These are phyloP conservation scores for Acromyrmex heyeri DNA, from an alignment of 1,140 invertebrate species.

Conservation along the genomic window DNA sequence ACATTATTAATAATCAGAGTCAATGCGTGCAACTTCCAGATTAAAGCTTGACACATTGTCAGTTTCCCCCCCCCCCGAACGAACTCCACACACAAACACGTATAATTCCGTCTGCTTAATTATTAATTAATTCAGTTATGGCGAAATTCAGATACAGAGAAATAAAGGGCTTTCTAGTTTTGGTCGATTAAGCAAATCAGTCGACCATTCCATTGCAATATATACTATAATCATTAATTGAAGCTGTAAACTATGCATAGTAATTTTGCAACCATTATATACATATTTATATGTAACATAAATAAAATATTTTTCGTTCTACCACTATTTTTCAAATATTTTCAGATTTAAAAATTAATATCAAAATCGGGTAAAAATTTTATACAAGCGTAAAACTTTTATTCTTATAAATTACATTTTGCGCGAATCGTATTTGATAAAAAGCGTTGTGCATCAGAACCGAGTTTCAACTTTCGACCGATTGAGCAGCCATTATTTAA, in stretches of 20 bases:
- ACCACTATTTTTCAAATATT: neutral
- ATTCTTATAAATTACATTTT: neutral
- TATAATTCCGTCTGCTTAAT: slow-evolving; percentile 13
- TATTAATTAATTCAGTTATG: slow-evolving; percentile 34
- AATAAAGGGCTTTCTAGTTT: slow-evolving; percentile 29
- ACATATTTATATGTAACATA: neutral
- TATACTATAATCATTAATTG: neutral
- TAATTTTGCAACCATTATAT: neutral
- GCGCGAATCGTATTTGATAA: neutral
- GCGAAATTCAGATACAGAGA: slow-evolving; percentile 5
- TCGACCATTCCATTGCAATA: neutral
- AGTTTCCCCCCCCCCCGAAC: neutral
- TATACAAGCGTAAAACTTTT: neutral
- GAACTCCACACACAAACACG: neutral
- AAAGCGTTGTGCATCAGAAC: neutral
- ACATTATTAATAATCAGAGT: slow-evolving; percentile 10
- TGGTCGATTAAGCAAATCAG: slow-evolving; percentile 36
- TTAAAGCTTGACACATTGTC: neutral
- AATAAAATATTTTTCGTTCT: neutral
- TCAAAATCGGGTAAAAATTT: neutral
- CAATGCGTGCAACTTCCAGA: neutral
- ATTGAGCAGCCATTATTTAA: slow-evolving; percentile 30
- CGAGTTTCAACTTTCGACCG: neutral
- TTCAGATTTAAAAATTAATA: neutral
- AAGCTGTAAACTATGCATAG: neutral